A percentile compares a stretch with the other conserved stretches of the same genome.
phyloP scores from a whole-genome alignment of 30 jellyfish, hydroid and myxozoan species.

The Aurelia aurita complex sp. Pacific region DNA sequence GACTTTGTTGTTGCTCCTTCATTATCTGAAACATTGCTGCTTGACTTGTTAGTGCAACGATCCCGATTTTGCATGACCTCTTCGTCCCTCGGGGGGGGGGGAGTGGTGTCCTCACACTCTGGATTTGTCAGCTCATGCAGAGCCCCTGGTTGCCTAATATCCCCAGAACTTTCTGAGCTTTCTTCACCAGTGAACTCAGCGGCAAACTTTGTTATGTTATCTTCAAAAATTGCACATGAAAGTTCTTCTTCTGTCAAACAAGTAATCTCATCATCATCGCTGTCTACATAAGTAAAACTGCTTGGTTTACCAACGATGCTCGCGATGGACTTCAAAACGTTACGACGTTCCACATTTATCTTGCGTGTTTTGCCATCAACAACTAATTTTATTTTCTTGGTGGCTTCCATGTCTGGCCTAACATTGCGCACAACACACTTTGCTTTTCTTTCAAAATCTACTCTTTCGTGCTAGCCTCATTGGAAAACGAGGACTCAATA shows the following conservation, averaged over 20 bases:
- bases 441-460: too few species aligned
- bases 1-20: neutral
- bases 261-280: slow-evolving; percentile 13
- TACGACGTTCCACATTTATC: slow-evolving; percentile 10
- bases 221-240: slow-evolving; percentile 24
- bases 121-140: too few species aligned
- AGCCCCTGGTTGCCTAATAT: too few species aligned
- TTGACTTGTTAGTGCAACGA: too few species aligned
- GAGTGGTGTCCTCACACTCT: too few species aligned
- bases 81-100: too few species aligned
- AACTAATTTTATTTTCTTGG: slow-evolving; percentile 11
- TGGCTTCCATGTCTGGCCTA: slow-evolving; percentile 3
- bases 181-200: neutral
- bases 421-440: too few species aligned
- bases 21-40: too few species aligned
- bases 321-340: neutral
- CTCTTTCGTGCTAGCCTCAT: too few species aligned
- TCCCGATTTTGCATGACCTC: too few species aligned
- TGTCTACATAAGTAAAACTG: neutral
- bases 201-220: slow-evolving; percentile 1
- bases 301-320: neutral
- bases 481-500: too few species aligned
- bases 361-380: slow-evolving; percentile 29
- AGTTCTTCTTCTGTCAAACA: slow-evolving; percentile 15
- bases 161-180: too few species aligned